Base-by-base conservation (phyloP, 1,140 invertebrate species). In the Lycorma delicatula region DNA sequence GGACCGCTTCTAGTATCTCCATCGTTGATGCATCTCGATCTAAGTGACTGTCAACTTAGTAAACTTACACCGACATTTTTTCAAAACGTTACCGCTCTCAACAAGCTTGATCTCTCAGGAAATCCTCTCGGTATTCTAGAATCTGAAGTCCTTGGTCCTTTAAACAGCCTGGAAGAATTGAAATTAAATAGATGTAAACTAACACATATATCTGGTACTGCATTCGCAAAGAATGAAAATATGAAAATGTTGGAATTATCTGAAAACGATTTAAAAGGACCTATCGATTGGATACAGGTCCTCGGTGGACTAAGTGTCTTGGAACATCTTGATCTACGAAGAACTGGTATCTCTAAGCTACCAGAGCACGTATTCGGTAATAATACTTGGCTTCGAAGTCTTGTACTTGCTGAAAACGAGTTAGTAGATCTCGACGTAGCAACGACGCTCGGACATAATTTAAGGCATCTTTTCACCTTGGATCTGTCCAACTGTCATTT, bases 401-500 rank as follows among this genome's bases (percentile, higher is more conserved):
- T 86, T 23, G 77, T 81, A 6, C 69, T 86, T 4, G 80, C 82
- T 1, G 77, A 84, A 59, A 86, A 86, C 61, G 77, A 84, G 65
- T 67, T 86, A 22, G 72, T 71, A 31, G 79, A 82, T 60, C 70
- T 85, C 18, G 81, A 85, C 56, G 80, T 85, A 3, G 79, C 75
- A 1, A 75, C 75, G 12, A 84, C 81, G 1, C 72, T 86, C 9
- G 82, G 83, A 0, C 77, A 78, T 51, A 84, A 82, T 68, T 68
- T 85, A 34, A 77, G 79, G 54, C 81, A 80, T 62, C 72, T 86
- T 34, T 81, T 84, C 63, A 76, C 78, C n/a, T 66, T 86, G 18
- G 83, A 86, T 70, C 67, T 86, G 31, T 84, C 83, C 0, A 79
- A 85, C 60, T 86, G 84, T 63, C 79, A 80, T 66, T 75, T 86